Percentiles rank a stretch among this genome's conserved stretches.
Evolutionary conservation across 2,888 invertebrate genomes (phyloP).

Genomic region (Glaucopsyche alexis): DNA sequence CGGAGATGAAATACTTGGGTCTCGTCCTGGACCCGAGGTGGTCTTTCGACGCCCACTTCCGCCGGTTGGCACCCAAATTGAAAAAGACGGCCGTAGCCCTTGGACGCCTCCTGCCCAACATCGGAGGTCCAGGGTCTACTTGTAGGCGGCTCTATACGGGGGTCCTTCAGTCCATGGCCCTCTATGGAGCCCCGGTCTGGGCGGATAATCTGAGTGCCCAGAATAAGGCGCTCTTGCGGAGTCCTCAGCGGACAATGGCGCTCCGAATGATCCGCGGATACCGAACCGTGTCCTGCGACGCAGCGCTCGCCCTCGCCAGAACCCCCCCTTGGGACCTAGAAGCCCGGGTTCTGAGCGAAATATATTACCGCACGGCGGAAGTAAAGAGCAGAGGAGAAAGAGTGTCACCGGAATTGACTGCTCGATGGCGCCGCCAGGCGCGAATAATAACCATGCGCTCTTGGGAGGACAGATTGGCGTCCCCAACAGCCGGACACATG

Average conservation of each 20-base stretch:
- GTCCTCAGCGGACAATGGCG: too few species aligned
- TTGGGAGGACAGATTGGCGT: background rate
- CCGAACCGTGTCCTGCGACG: constrained; percentile 6
- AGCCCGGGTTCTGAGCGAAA: background rate
- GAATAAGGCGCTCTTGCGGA: too few species aligned
- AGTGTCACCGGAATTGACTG: background rate
- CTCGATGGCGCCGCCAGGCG: too few species aligned
- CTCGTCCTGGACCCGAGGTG: background rate
- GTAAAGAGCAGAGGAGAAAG: background rate
- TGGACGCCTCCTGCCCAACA: too few species aligned
- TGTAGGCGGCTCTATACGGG: too few species aligned
- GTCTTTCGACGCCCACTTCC: too few species aligned
- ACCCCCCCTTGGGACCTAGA: constrained; percentile 24
- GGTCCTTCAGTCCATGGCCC: too few species aligned
- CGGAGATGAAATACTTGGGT: background rate
- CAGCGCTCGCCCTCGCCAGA: background rate
- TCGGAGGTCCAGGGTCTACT: too few species aligned
- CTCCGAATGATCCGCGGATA: background rate
- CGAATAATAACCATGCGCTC: background rate
- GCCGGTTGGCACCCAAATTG: background rate
- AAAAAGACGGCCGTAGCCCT: too few species aligned
- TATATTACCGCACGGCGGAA: background rate
- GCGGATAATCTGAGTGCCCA: too few species aligned
- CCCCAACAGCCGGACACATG: background rate
- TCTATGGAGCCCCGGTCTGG: too few species aligned